A percentile compares a stretch with the other conserved stretches of the same genome.
Evolutionary conservation across 2,888 invertebrate genomes (phyloP).

Genomic region (Seira musarum): DNA sequence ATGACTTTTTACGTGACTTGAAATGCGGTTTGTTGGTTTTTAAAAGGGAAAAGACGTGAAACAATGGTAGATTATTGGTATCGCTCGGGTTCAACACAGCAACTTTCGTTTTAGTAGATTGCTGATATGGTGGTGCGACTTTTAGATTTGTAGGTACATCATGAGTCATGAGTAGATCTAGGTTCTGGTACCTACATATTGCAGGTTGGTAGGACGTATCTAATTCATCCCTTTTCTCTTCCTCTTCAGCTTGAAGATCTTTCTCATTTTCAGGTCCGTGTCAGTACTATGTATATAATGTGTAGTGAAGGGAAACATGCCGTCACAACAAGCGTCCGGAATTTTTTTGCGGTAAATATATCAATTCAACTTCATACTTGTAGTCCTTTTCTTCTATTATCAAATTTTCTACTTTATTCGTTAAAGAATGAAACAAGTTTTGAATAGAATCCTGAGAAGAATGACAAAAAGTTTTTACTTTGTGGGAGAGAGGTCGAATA

Average conservation of each 20-base stretch:
- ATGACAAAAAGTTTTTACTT: not conserved
- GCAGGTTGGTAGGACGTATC: no score
- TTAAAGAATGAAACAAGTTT: no score
- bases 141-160: not conserved
- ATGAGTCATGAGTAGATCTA: no score
- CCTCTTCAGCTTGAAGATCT: not conserved
- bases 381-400: no score
- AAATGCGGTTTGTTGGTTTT: slow-evolving; percentile 25
- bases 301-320: no score
- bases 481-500: not conserved
- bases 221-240: not conserved
- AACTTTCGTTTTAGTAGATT: no score
- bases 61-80: not conserved
- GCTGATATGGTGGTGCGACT: slow-evolving; percentile 11
- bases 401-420: no score
- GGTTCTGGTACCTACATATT: no score
- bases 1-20: slow-evolving; percentile 34
- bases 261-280: not conserved
- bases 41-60: slow-evolving; percentile 13
- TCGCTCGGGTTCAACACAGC: no score
- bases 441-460: not conserved
- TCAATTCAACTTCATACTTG: no score
- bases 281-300: not conserved
- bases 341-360: no score
- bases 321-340: no score